phyloP scores from a whole-genome alignment of 2,113 vertebrate species.

The Rhegmatorhina hoffmannsi region DNA sequence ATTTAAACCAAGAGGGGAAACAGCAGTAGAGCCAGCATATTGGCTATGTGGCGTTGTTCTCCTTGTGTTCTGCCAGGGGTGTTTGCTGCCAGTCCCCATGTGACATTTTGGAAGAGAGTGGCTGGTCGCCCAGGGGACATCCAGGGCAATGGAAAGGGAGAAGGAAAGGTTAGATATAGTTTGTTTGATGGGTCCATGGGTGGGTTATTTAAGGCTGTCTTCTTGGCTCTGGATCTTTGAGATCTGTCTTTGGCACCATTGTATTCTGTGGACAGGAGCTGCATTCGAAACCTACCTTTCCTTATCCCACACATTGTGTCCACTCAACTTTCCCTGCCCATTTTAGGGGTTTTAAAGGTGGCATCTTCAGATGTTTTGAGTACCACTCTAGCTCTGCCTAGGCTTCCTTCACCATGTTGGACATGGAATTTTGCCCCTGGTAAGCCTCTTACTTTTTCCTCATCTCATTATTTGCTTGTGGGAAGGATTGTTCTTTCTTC shows the following conservation, averaged over 20 bases:
- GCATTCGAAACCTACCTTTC: neutral
- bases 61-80: neutral
- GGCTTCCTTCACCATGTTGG: neutral
- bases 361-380: neutral
- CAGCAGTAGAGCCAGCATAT: constrained; percentile 46
- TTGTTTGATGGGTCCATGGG: neutral
- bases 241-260: neutral
- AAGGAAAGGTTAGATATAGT: neutral
- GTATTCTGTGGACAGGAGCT: neutral
- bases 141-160: neutral
- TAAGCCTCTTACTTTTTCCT: neutral
- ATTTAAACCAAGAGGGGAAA: constrained; percentile 75
- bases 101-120: neutral
- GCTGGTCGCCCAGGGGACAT: neutral
- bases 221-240: neutral
- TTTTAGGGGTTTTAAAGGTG: neutral
- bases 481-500: neutral
- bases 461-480: neutral
- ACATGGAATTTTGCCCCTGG: neutral
- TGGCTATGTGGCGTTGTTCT: neutral
- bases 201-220: neutral
- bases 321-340: neutral
- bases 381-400: neutral
- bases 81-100: neutral
- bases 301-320: neutral